Base-by-base conservation (phyloP, 2,113 vertebrate species). In the Ctenomys sociabilis region DNA sequence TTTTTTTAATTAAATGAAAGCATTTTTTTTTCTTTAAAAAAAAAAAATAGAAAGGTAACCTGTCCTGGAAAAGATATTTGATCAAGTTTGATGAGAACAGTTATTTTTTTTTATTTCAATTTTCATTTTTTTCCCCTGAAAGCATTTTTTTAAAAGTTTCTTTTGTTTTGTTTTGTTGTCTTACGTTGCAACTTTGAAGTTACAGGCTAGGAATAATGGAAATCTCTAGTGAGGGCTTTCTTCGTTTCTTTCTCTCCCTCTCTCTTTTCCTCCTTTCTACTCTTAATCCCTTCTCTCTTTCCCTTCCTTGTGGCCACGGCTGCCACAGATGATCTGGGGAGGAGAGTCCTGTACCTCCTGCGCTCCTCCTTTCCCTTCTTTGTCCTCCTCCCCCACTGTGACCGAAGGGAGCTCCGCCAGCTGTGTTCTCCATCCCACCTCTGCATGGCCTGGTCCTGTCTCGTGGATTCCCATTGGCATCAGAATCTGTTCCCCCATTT, bases 391-490 rank as follows among this genome's bases (percentile, higher is more conserved):
- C 97, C 96, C 97, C 96, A 94, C 96, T 32, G 26, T 96, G 97
- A 96, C 98, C 93, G 43, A 95, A 97, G 98, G 98, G 97, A 98
- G 96, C 97, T 98, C 98, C 93, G 88, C 97, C 85, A 2, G 21
- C 97, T 98, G 97, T 98, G 98, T 98, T 98, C 99, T 98, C 98
- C 98, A 96, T 98, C 96, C 97, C 98, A 97, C 98, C 97, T 98
- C 98, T 99, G 99, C 99, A 99, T 99, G 99, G 99, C 99, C 99
- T 99, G 99, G 98, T 98, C 98, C 98, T 98, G 97, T 98, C 97
- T 98, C 97, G 99, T 99, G 96, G 96, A 93, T 5, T 88, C 95
- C 43, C 97, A 91, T 94, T 95, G 96, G 82, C 97, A 97, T 98
- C 96, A 0, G 93, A 94, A 88, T 91, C 0, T 84, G 96, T 96